phyloP scores from a whole-genome alignment of 2,888 invertebrate species.

The Temnothorax ravouxi region DNA sequence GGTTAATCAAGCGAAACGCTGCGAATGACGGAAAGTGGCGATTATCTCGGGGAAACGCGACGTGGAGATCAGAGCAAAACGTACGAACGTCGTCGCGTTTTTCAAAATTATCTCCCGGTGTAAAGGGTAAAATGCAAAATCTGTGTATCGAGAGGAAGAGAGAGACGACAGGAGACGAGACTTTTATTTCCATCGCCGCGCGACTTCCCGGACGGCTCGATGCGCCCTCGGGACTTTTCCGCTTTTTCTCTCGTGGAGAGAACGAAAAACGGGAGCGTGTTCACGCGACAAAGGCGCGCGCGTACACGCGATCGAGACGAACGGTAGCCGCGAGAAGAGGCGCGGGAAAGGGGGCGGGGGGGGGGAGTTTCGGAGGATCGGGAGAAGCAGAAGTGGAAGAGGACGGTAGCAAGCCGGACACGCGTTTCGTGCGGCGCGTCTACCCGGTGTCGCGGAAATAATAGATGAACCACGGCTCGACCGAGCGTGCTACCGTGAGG shows the following conservation, averaged over 20 bases:
- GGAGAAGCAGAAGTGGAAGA: constrained; percentile 39
- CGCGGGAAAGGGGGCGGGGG: background rate
- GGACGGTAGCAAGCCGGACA: constrained; percentile 58
- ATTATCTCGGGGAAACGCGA: constrained; percentile 36
- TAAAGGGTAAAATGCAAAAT: constrained; percentile 32
- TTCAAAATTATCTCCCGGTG: constrained; percentile 39
- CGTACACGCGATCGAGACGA: constrained; percentile 50
- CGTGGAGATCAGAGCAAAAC: constrained; percentile 34
- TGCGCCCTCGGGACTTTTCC: constrained; percentile 58
- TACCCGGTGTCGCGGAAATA: constrained; percentile 80
- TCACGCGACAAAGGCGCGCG: constrained; percentile 52
- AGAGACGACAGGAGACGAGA: background rate
- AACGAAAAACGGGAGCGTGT: constrained; percentile 43
- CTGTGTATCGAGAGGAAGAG: background rate
- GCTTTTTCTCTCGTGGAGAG: constrained; percentile 39
- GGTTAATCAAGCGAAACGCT: constrained; percentile 14
- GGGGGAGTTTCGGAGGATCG: constrained; percentile 15
- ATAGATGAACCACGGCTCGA: constrained; percentile 80
- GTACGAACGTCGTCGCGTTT: constrained; percentile 16
- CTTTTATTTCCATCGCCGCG: constrained; percentile 48
- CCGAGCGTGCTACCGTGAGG: constrained; percentile 73
- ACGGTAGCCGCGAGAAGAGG: constrained; percentile 11
- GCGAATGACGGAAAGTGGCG: constrained; percentile 22
- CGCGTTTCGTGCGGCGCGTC: constrained; percentile 75
- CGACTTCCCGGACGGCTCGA: constrained; percentile 53